Percentiles rank a stretch among this genome's conserved stretches.
Evolutionary conservation across 2,888 invertebrate species (phyloP).

Genomic region (Tetranychus truncatus): DNA sequence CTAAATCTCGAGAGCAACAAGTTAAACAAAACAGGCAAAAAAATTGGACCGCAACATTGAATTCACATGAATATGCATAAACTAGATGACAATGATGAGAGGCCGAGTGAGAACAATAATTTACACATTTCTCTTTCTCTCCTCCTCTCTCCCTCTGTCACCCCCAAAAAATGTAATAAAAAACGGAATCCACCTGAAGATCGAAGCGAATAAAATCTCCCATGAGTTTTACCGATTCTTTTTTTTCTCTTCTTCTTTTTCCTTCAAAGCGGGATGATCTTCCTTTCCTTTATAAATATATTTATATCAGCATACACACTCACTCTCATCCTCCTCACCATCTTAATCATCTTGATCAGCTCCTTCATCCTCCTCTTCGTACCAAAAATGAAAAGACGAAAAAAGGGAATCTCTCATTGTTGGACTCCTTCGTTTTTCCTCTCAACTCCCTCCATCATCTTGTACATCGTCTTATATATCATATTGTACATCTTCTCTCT

Average conservation of each 20-base stretch:
- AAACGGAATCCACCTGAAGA: not conserved
- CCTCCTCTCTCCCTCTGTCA: constrained; percentile 13
- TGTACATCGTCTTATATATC: not conserved
- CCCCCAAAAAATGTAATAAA: too few species aligned
- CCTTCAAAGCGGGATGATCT: not conserved
- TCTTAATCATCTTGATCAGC: not conserved
- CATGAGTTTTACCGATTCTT: not conserved
- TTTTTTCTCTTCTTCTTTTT: not conserved
- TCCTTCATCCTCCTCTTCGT: constrained; percentile 11
- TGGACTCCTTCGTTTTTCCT: not conserved
- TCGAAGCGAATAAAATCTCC: not conserved
- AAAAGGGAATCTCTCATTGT: not conserved
- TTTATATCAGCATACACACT: not conserved
- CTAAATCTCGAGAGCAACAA: too few species aligned
- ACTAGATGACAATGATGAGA: not conserved
- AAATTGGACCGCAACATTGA: not conserved
- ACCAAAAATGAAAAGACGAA: not conserved
- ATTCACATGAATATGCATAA: not conserved
- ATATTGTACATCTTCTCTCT: constrained; percentile 5
- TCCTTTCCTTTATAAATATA: not conserved
- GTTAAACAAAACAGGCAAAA: not conserved
- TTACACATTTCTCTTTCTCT: constrained; percentile 12
- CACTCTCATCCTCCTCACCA: constrained; percentile 13
- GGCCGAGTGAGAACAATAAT: not conserved
- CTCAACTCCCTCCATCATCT: not conserved